phyloP scores from a whole-genome alignment of 2,797 vertebrate genomes.

The Tangara arthus region DNA sequence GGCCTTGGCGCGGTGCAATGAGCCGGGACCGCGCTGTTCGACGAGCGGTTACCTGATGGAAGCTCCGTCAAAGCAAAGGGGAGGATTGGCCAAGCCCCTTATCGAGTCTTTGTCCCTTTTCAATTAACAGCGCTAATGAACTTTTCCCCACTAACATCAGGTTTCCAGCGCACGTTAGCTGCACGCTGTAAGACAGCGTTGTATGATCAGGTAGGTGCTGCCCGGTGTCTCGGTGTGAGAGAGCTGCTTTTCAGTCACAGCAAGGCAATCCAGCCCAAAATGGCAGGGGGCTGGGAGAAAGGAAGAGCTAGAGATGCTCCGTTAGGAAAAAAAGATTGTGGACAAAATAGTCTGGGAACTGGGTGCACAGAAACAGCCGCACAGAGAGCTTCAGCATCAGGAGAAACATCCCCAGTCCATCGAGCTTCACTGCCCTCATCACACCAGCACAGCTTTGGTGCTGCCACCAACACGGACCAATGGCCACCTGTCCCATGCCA shows the following conservation, averaged over 20 bases:
- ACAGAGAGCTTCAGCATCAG: background rate
- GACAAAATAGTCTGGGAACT: background rate
- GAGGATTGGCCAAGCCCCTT: background rate
- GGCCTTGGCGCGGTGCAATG: fast-evolving
- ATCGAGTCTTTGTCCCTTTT: background rate
- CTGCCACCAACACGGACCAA: background rate
- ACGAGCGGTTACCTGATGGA: fast-evolving
- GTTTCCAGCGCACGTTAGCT: background rate
- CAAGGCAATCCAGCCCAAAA: background rate
- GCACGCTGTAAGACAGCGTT: fast-evolving
- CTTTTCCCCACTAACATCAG: background rate
- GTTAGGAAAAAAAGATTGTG: background rate
- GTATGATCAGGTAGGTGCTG: background rate
- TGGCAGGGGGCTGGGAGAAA: background rate
- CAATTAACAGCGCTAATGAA: background rate
- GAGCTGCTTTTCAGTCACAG: background rate
- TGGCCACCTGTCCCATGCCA: background rate
- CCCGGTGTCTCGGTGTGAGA: fast-evolving
- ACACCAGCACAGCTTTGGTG: background rate
- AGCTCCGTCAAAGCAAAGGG: background rate
- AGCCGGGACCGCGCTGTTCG: fast-evolving
- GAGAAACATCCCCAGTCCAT: background rate
- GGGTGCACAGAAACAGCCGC: background rate
- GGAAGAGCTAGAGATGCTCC: background rate
- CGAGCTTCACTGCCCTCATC: background rate